Percentiles rank a stretch among this genome's conserved stretches.
Evolutionary conservation across 2,797 vertebrate species (phyloP).

Genomic region (Hybognathus amarus): DNA sequence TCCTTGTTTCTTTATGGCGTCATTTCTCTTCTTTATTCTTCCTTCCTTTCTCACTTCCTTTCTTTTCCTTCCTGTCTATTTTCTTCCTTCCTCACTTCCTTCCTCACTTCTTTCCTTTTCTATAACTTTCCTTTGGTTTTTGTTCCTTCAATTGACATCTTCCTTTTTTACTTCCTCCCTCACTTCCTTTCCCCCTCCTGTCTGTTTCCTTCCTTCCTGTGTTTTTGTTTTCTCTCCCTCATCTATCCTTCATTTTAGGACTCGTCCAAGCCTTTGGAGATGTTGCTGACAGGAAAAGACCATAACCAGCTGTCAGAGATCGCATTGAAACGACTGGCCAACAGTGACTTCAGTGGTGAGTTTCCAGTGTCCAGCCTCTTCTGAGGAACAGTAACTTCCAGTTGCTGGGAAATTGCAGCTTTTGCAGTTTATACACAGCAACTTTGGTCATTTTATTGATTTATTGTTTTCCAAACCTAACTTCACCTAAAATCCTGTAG

Average conservation of each 20-base stretch:
- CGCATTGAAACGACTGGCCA: slow-evolving; percentile 78
- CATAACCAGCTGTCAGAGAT: slow-evolving; percentile 83
- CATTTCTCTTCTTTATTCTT: neutral
- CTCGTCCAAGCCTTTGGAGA: slow-evolving; percentile 83
- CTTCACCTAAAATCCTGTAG: neutral
- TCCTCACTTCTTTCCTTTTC: neutral
- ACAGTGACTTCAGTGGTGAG: slow-evolving; percentile 87
- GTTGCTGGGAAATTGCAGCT: neutral
- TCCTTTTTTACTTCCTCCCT: neutral
- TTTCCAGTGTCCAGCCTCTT: neutral
- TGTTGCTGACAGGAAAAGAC: slow-evolving; percentile 86
- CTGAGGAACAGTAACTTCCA: neutral
- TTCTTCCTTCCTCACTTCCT: neutral
- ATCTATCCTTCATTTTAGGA: slow-evolving; percentile 71
- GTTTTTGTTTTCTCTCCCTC: slow-evolving; percentile 40
- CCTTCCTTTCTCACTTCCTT: neutral
- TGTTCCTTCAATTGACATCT: neutral
- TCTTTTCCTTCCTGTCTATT: neutral
- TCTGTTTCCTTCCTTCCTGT: neutral
- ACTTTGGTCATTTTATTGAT: neutral
- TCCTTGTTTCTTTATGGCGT: neutral
- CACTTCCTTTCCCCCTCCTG: neutral
- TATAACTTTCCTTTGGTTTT: neutral
- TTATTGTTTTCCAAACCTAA: neutral
- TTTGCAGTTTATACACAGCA: neutral